Base-by-base conservation (phyloP, 2,888 invertebrate genomes). In the Volucella inanis region DNA sequence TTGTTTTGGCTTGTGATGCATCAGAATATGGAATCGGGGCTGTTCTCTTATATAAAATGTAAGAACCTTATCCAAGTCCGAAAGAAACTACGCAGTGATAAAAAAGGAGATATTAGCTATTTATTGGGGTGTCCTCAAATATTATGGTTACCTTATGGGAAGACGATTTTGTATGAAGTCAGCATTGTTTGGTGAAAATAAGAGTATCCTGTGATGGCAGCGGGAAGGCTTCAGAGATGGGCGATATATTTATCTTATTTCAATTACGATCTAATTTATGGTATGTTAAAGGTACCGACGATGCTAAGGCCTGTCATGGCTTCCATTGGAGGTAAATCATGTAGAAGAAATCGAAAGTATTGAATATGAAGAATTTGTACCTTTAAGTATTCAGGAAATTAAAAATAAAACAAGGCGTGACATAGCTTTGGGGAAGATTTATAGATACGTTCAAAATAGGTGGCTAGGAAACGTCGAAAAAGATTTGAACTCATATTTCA, bases 61-160 rank as follows among this genome's bases (percentile, higher is more conserved):
- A n/a, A n/a, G 70, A 47, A 74, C 75, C 2, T 31, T 82, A 47
- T 14, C 78, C 0, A 38, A 54, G 10, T 39, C 75, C 1, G 78
- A 87, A 49, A 61, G 31, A 47, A 87, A 87, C 45, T 89, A 90
- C 77, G 90, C 88, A 4, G 87, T 88, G 14, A 64, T 89, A n/a
- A 87, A 89, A 41, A 85, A 84, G 22, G 88, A 89, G 82, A 90
- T 89, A 10, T 84, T 90, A 8, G 89, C 89, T 9, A 86, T 91
- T 9, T 78, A 91, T 38, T 92, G 88, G 72, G 91, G 90, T 2
- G 88, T 91, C 0, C 87, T 88, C 38, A 89, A 89, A 85, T 92
- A 92, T 86, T 89, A 90, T 61, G 87, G 90, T 18, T 92, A 90
- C 82, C 31, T 92, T 1, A 90, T 88, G 83, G 92, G 92, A 4